These are phyloP conservation scores for Gari tellinella DNA, from an alignment of 2,888 invertebrate genomes.

Conservation along the genomic window DNA sequence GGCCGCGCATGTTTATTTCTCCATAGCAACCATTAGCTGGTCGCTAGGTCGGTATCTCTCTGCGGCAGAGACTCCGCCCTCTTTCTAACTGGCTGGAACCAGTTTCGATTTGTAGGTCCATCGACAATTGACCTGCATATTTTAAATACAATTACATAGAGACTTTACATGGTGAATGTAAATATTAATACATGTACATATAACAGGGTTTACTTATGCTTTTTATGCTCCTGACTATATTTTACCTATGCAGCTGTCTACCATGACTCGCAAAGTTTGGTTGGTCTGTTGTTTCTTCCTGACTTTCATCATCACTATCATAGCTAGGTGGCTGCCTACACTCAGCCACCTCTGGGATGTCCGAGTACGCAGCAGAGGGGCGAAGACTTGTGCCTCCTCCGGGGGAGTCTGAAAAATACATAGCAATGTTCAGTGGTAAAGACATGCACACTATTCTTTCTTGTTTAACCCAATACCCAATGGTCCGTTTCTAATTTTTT, in stretches of 20 bases:
- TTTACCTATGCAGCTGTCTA: constrained; percentile 25
- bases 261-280: constrained; percentile 4
- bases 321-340: constrained; percentile 8
- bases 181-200: too few species aligned
- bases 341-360: constrained; percentile 34
- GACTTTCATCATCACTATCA: constrained; percentile 9
- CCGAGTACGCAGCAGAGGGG: constrained; percentile 40
- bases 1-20: too few species aligned
- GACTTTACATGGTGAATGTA: too few species aligned
- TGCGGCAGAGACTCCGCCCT: too few species aligned
- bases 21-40: too few species aligned
- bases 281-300: neutral
- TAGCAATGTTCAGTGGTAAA: neutral
- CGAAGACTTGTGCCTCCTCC: constrained; percentile 37
- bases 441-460: neutral
- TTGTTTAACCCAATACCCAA: neutral
- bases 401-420: constrained; percentile 13
- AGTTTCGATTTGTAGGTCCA: too few species aligned
- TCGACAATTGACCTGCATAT: too few species aligned
- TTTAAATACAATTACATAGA: too few species aligned
- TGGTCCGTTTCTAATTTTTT: neutral
- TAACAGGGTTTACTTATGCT: too few species aligned
- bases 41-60: too few species aligned
- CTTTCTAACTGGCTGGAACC: too few species aligned
- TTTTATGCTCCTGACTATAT: neutral